Conservation (phyloP, 2,888 invertebrate genomes). For the Meteorus cinctellus region DNA sequence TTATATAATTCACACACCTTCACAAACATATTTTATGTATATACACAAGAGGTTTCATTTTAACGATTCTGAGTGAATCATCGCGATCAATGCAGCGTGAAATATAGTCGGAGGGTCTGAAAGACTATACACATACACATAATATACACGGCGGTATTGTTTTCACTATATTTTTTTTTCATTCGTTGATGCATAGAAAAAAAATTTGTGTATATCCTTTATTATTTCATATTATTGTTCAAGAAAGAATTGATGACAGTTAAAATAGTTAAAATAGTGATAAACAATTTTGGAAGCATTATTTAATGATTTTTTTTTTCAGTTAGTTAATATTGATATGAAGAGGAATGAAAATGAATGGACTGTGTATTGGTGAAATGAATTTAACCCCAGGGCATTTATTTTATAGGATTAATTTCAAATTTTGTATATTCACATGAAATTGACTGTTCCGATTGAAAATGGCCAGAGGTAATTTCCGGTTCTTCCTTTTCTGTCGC, state of each 20-base stretch:
- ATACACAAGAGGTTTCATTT: background rate
- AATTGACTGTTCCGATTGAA: background rate
- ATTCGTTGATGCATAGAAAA: background rate
- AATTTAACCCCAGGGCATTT: background rate
- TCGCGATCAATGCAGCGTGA: conserved; percentile 13
- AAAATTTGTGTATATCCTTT: no score
- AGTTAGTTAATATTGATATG: no score
- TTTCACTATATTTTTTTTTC: background rate
- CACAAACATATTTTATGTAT: background rate
- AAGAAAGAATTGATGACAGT: no score
- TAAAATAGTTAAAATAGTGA: no score
- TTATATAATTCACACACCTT: background rate
- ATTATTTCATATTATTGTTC: no score
- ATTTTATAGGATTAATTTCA: background rate
- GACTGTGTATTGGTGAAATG: no score
- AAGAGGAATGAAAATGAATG: no score
- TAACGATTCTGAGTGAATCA: conserved; percentile 25
- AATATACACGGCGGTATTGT: background rate
- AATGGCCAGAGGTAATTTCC: conserved; percentile 2
- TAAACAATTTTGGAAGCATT: no score
- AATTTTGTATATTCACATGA: background rate
- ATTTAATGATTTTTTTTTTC: no score
- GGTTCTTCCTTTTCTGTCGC: background rate
- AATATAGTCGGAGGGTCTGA: background rate
- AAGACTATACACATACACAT: background rate